These are phyloP conservation scores for Rhimphoctona megacephalus DNA, from an alignment of 2,888 invertebrate genomes.

Conservation along the genomic window DNA sequence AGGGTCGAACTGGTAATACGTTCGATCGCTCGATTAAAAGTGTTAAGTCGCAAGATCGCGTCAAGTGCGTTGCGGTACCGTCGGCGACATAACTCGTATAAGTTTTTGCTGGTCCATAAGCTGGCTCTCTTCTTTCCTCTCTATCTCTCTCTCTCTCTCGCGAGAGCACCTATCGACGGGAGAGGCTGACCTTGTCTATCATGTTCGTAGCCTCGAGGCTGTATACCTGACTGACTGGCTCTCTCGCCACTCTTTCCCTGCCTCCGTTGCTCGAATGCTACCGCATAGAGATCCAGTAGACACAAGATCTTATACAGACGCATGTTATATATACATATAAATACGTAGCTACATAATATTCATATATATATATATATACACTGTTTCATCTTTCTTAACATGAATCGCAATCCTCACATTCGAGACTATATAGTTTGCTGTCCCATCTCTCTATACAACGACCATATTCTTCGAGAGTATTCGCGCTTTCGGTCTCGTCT, in stretches of 20 bases:
- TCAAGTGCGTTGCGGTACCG: conserved; percentile 32
- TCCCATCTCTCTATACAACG: background rate
- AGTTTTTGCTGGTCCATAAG: conserved; percentile 42
- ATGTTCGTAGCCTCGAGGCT: conserved; percentile 82
- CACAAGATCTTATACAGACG: conserved; percentile 44
- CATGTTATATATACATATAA: conserved; percentile 3
- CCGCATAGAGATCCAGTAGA: conserved; percentile 69
- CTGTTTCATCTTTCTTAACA: conserved; percentile 12
- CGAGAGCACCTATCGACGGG: conserved; percentile 66
- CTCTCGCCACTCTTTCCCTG: conserved; percentile 68
- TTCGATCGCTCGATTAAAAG: conserved; percentile 22
- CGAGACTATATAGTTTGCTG: conserved; percentile 33
- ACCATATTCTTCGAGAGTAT: conserved; percentile 10
- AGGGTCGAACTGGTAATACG: background rate
- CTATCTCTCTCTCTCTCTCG: conserved; percentile 3
- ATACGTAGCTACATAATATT: background rate
- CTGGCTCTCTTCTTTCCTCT: background rate
- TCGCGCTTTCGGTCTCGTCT: conserved; percentile 40
- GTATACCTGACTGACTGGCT: conserved; percentile 82
- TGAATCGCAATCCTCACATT: conserved; percentile 35
- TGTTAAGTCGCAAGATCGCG: conserved; percentile 23
- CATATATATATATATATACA: background rate
- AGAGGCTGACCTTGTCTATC: conserved; percentile 85
- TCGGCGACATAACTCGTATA: conserved; percentile 28
- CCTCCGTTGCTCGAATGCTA: conserved; percentile 62